A percentile compares a stretch with the other conserved stretches of the same genome.
These are phyloP conservation scores for Linurgus olivaceus DNA, from an alignment of 2,797 vertebrate genomes.

Conservation along the genomic window DNA sequence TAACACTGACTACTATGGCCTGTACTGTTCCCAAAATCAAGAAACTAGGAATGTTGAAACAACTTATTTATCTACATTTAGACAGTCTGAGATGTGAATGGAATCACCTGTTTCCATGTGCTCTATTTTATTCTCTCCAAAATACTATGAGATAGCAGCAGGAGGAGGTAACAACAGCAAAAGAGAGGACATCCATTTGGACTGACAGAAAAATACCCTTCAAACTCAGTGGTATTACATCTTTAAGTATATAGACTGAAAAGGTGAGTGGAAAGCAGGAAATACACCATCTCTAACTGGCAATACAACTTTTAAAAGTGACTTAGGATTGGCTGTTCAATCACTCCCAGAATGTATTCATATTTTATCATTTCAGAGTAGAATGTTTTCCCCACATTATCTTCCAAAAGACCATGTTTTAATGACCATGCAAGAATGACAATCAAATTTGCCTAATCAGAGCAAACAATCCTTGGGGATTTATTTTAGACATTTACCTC, in stretches of 20 bases:
- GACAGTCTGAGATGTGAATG: background rate
- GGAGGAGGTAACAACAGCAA: background rate
- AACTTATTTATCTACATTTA: background rate
- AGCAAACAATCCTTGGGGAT: background rate
- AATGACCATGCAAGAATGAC: background rate
- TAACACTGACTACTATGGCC: background rate
- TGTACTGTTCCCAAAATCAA: background rate
- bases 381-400: background rate
- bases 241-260: background rate
- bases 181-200: background rate
- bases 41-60: rapidly evolving
- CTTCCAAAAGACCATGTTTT: background rate
- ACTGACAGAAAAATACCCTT: background rate
- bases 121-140: background rate
- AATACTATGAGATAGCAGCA: background rate
- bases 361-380: background rate
- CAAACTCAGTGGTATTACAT: background rate
- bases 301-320: background rate
- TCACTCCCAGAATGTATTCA: background rate
- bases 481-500: background rate
- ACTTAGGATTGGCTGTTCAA: background rate
- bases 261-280: background rate
- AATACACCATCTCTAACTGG: background rate
- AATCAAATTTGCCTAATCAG: background rate
- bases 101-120: background rate